Percentiles rank a stretch among this genome's conserved stretches.
phyloP scores from a whole-genome alignment of 2,888 invertebrate species.

The Calameuta idolon region DNA sequence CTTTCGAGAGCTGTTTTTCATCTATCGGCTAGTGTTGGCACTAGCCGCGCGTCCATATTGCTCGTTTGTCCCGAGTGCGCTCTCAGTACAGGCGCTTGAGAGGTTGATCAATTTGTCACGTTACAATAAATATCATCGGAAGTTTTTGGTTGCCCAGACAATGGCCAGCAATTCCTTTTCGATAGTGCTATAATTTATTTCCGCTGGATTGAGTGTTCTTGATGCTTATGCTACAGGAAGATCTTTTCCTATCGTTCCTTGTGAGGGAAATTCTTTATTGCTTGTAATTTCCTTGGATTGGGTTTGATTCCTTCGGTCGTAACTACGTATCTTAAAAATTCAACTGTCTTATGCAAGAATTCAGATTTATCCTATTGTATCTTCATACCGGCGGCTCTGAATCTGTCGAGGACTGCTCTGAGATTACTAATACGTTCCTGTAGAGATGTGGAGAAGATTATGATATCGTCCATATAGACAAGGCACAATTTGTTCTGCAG shows the following conservation, averaged over 20 bases:
- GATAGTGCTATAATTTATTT: constrained; percentile 40
- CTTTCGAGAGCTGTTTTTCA: no score
- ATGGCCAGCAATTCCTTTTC: constrained; percentile 48
- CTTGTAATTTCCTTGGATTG: constrained; percentile 36
- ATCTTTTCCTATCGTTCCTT: constrained; percentile 26
- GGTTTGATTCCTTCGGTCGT: constrained; percentile 41
- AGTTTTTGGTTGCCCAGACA: constrained; percentile 44
- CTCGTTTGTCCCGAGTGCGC: no score
- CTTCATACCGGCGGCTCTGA: constrained; percentile 39
- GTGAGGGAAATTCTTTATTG: constrained; percentile 35
- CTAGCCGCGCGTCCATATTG: no score
- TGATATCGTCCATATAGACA: constrained; percentile 51
- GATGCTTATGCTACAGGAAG: constrained; percentile 37
- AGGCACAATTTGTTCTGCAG: constrained; percentile 30
- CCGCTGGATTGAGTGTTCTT: constrained; percentile 33
- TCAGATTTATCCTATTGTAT: constrained; percentile 43
- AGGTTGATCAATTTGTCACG: no score
- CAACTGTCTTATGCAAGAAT: constrained; percentile 43
- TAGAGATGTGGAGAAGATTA: constrained; percentile 44
- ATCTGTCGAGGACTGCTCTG: constrained; percentile 36
- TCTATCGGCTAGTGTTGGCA: no score
- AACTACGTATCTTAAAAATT: constrained; percentile 52
- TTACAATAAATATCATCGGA: no score
- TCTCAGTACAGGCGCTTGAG: no score
- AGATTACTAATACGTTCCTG: constrained; percentile 44